These are phyloP conservation scores for Tenthredo mesomela DNA, from an alignment of 2,888 invertebrate genomes.

Conservation along the genomic window DNA sequence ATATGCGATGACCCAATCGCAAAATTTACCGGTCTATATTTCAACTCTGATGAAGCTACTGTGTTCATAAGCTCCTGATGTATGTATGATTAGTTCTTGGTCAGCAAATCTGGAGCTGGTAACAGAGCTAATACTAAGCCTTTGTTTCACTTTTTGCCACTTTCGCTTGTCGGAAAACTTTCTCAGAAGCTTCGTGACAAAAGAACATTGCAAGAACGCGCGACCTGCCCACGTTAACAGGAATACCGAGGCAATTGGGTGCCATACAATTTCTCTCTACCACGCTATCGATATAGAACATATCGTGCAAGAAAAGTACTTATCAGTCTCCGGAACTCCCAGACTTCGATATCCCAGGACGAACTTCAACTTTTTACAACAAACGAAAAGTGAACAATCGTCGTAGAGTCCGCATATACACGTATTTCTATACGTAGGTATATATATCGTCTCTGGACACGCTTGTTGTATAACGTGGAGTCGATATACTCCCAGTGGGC, in stretches of 20 bases:
- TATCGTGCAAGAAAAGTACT: slow-evolving; percentile 8
- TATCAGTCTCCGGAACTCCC: slow-evolving; percentile 29
- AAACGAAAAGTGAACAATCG: slow-evolving; percentile 14
- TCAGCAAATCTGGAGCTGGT: background rate
- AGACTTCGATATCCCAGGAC: background rate
- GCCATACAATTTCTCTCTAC: slow-evolving; percentile 12
- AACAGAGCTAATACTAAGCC: slow-evolving; percentile 14
- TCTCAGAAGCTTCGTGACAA: slow-evolving; percentile 45
- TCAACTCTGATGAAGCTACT: background rate
- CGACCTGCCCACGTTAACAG: slow-evolving; percentile 22
- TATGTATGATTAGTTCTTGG: slow-evolving; percentile 19
- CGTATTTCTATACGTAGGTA: background rate
- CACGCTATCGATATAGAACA: slow-evolving; percentile 23
- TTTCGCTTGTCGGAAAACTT: slow-evolving; percentile 42
- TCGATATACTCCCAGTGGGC: slow-evolving; percentile 27
- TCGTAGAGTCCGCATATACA: background rate
- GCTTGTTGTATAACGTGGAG: background rate
- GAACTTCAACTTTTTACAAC: background rate
- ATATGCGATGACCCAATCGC: background rate
- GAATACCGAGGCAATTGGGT: slow-evolving; percentile 38
- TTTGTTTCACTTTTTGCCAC: slow-evolving; percentile 46
- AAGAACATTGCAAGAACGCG: slow-evolving; percentile 47
- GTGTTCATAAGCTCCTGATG: background rate
- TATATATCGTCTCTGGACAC: background rate
- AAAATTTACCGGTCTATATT: background rate